phyloP scores from a whole-genome alignment of 2,888 invertebrate species.

The Pterobdella sp. region DNA sequence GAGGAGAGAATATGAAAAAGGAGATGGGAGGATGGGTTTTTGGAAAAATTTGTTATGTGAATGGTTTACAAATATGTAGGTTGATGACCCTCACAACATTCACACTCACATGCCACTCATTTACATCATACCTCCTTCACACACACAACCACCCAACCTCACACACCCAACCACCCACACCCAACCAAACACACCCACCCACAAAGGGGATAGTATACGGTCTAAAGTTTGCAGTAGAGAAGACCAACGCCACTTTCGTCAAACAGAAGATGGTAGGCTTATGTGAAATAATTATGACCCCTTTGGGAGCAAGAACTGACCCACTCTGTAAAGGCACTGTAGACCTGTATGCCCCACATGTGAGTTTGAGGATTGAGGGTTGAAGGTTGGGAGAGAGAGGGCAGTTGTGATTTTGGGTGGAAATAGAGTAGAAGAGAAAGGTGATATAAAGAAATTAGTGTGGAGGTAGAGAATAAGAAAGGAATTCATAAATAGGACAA shows the following conservation, averaged over 20 bases:
- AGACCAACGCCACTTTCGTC: constrained; percentile 1
- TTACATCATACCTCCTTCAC: no score
- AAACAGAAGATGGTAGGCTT: neutral
- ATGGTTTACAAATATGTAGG: no score
- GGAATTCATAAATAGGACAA: neutral
- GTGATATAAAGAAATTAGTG: no score
- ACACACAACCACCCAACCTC: neutral
- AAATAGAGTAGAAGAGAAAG: no score
- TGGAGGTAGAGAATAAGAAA: no score
- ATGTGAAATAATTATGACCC: neutral
- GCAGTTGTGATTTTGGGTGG: no score
- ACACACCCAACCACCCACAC: neutral
- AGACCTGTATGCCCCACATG: constrained; percentile 33
- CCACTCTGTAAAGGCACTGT: constrained; percentile 39
- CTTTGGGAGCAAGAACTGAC: constrained; percentile 5
- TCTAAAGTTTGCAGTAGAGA: constrained; percentile 22
- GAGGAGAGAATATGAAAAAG: no score
- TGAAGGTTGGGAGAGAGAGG: neutral
- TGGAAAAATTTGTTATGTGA: no score
- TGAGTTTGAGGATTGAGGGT: constrained; percentile 11
- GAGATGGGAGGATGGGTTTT: no score
- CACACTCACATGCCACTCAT: no score
- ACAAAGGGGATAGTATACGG: constrained; percentile 11
- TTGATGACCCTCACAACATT: no score
- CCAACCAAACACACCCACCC: neutral